These are phyloP conservation scores for Syrmaticus mikado DNA, from an alignment of 2,113 vertebrate species.

Conservation along the genomic window DNA sequence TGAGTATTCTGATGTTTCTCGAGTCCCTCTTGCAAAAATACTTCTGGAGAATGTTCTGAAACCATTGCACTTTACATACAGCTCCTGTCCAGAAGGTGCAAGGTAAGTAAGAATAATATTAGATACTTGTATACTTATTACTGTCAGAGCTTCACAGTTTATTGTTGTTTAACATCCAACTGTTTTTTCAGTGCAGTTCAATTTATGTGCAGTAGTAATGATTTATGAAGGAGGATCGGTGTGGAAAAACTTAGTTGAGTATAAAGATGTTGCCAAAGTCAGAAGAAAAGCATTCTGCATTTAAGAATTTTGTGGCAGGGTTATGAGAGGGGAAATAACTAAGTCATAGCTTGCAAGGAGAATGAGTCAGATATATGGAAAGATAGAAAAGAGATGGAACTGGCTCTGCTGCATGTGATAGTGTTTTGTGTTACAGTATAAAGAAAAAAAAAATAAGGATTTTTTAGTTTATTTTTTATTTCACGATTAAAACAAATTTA, in stretches of 20 bases:
- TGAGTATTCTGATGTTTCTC: slow-evolving; percentile 91
- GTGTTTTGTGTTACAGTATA: not conserved
- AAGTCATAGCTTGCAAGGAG: not conserved
- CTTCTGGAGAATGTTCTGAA: slow-evolving; percentile 96
- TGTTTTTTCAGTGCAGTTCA: not conserved
- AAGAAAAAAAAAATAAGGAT: not conserved
- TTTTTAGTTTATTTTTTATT: not conserved
- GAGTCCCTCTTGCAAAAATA: slow-evolving; percentile 92
- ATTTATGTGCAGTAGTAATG: not conserved
- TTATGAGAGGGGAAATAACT: not conserved
- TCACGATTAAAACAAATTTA: not conserved
- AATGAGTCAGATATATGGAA: not conserved
- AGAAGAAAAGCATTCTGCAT: not conserved
- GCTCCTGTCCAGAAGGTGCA: slow-evolving; percentile 91
- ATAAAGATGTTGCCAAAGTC: not conserved
- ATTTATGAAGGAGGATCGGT: not conserved
- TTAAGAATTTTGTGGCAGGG: not conserved
- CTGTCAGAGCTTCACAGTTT: not conserved
- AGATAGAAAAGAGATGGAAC: not conserved
- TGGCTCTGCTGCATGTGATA: not conserved
- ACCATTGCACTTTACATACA: slow-evolving; percentile 98
- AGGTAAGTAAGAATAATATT: slow-evolving; percentile 79
- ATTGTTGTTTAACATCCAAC: not conserved
- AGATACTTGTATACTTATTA: not conserved
- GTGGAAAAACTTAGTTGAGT: not conserved